These are phyloP conservation scores for Chiridota heheva DNA, from an alignment of 35 echinoderm and acorn worm species.

Conservation along the genomic window DNA sequence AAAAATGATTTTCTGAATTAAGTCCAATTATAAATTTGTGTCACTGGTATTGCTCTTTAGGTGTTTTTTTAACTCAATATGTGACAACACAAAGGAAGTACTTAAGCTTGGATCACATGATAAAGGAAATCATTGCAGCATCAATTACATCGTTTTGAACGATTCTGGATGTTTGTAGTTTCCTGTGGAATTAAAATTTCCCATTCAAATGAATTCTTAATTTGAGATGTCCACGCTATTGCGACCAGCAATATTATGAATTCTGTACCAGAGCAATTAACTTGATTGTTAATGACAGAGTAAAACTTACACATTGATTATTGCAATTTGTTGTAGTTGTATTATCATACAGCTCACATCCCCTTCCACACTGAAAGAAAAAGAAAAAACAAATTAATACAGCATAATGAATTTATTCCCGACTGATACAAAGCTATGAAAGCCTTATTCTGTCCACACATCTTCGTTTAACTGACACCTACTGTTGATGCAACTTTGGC, in stretches of 20 bases:
- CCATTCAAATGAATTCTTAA: neutral
- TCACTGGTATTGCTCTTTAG: too few species aligned
- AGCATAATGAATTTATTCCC: too few species aligned
- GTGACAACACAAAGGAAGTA: too few species aligned
- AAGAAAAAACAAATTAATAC: neutral
- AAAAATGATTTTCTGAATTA: too few species aligned
- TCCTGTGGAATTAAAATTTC: neutral
- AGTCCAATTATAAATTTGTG: too few species aligned
- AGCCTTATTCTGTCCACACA: too few species aligned
- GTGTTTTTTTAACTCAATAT: too few species aligned
- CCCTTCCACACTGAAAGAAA: conserved; percentile 28
- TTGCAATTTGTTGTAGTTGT: conserved; percentile 34
- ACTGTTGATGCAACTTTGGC: too few species aligned
- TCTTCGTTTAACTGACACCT: too few species aligned
- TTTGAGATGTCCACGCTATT: neutral
- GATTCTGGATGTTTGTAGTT: neutral
- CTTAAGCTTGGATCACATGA: too few species aligned
- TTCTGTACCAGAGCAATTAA: neutral
- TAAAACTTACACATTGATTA: conserved; percentile 37
- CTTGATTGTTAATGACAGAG: neutral
- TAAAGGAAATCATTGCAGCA: neutral
- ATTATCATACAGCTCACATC: conserved; percentile 29
- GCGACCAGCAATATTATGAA: neutral
- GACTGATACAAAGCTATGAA: too few species aligned
- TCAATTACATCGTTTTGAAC: neutral